Evolutionary conservation across 2,797 vertebrate genomes (phyloP), one percentile per base, ranked within the genome.

Genomic region (Sorex maritimensis): DNA sequence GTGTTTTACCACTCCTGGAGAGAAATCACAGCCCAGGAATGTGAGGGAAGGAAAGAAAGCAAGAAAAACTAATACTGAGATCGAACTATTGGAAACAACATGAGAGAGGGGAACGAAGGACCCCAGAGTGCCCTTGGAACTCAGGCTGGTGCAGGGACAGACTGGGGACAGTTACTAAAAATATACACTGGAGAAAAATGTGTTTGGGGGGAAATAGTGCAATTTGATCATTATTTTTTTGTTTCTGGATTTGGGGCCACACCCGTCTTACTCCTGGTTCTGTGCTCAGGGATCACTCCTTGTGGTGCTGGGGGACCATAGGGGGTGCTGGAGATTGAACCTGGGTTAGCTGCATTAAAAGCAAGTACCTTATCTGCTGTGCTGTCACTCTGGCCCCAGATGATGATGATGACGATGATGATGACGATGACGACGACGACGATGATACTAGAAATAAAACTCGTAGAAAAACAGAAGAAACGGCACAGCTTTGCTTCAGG

Each of bases 221-320:
- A 92, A 91, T 97, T 96, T 88, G 90, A 81, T 96, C 95, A 98
- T 96, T 11, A n/a, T 5, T 67, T 67, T 67, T 28, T 67, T 67
- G 24, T 67, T 28, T 67, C 19, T 61, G 58, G 58, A 61, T 61
- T 61, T 21, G 58, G 58, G 17, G 17, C 41, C 41, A 55, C 58
- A 61, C 17, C 58, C 58, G 21, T 19, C 21, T 61, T 21, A 4
- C 21, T 19, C 58, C 21, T 61, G 19, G 58, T 23, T 61, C 58
- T 61, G 58, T 19, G 21, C 5, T 61, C 58, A 61, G 19, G 58
- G 21, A 61, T 61, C 17, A 61, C 21, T 61, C 15, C 19, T 61
- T 6, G 58, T 61, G 58, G 17, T 61, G 21, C 58, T 61, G 58
- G 17, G 11, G 52, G 13, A 55, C 52, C 52, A 55, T 55, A 13